Percentiles rank a stretch among this genome's conserved stretches.
Conservation (phyloP, 2,113 vertebrate species). For the Petrocephalus microphthalmus region DNA sequence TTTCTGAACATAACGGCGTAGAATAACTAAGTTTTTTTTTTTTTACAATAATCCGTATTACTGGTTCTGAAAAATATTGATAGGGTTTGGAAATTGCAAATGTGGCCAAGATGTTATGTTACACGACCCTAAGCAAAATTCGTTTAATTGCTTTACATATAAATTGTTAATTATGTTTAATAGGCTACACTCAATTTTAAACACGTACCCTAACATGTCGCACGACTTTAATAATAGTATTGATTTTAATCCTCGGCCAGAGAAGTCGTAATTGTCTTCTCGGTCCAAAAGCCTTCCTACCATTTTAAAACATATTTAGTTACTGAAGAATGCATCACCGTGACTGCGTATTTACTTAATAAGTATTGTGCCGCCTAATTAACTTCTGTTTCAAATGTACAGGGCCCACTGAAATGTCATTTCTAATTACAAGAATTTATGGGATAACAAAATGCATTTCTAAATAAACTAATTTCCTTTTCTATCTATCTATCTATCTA, state of each 20-base stretch:
- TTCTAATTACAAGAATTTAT: not conserved
- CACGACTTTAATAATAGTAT: not conserved
- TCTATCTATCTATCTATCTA: not conserved
- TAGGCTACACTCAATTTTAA: not conserved
- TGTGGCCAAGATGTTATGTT: not conserved
- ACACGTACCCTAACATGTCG: not conserved
- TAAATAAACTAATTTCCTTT: no score
- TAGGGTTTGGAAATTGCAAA: not conserved
- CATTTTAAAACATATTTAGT: not conserved
- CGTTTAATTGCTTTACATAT: not conserved
- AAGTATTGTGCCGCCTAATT: not conserved
- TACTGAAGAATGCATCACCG: not conserved
- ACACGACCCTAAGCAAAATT: not conserved
- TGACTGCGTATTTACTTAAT: not conserved
- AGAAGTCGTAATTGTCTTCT: not conserved
- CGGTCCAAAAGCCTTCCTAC: not conserved
- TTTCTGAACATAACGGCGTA: constrained; percentile 25
- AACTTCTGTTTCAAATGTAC: not conserved
- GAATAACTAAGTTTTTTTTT: constrained; percentile 29
- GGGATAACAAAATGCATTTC: no score
- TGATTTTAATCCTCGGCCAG: not conserved
- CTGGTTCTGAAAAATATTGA: not conserved
- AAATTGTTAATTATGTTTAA: not conserved
- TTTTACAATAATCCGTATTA: not conserved
- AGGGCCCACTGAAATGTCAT: not conserved